A percentile compares a stretch with the other conserved stretches of the same genome.
Evolutionary conservation across 1,140 invertebrate genomes (phyloP).

Genomic region (Drosophila serrata): DNA sequence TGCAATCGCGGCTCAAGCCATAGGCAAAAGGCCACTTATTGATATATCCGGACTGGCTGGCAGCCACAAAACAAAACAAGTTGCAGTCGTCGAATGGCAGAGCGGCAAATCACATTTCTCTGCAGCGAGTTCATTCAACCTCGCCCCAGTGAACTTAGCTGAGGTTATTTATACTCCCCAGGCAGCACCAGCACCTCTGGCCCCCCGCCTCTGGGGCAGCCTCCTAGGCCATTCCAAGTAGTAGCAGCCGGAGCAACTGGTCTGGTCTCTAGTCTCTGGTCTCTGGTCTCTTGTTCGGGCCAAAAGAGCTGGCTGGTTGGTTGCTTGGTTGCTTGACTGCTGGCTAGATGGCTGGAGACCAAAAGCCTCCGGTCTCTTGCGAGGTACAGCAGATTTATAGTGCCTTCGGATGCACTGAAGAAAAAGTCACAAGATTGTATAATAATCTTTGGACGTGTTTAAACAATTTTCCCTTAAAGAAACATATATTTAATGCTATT

Average conservation of each 20-base stretch:
- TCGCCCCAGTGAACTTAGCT: conserved; percentile 85
- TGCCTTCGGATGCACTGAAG: conserved; percentile 41
- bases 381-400: conserved; percentile 63
- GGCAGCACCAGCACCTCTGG: conserved; percentile 38
- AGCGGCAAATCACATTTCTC: conserved; percentile 50
- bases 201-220: not conserved
- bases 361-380: conserved; percentile 38
- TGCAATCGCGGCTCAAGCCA: conserved; percentile 59
- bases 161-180: conserved; percentile 85
- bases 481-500: no score
- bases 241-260: conserved; percentile 71
- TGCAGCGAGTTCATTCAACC: conserved; percentile 84
- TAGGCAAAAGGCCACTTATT: conserved; percentile 71
- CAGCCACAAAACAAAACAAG: conserved; percentile 50
- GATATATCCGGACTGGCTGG: conserved; percentile 77
- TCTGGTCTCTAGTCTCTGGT: conserved; percentile 53
- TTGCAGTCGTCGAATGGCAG: conserved; percentile 45
- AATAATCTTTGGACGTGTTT: not conserved
- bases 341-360: conserved; percentile 46
- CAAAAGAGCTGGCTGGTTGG: conserved; percentile 28
- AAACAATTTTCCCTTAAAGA: no score
- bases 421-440: not conserved
- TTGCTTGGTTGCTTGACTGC: conserved; percentile 17
- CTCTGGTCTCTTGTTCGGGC: conserved; percentile 44
- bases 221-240: conserved; percentile 51